phyloP scores from a whole-genome alignment of 1,140 invertebrate species.

The Chironomus tepperi region DNA sequence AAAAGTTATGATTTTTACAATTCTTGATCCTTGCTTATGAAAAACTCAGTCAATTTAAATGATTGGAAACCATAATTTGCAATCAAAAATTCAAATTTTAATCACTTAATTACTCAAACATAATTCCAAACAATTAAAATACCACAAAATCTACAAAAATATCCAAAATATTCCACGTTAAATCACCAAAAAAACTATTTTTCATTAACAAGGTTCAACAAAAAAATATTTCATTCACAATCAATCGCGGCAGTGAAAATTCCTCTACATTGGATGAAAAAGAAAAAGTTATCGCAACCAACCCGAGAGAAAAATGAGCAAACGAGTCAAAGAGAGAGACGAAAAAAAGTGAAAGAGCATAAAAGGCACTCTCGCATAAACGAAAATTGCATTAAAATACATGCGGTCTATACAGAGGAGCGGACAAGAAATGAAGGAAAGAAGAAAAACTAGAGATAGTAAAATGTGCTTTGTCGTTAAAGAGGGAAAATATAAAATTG shows the following conservation, averaged over 20 bases:
- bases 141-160: not conserved
- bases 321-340: constrained; percentile 15
- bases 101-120: too few species aligned
- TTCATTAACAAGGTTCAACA: not conserved
- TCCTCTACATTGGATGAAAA: not conserved
- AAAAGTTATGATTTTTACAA: too few species aligned
- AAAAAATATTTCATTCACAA: too few species aligned
- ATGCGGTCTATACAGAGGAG: not conserved
- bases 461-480: constrained; percentile 1
- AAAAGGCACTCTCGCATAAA: not conserved
- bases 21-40: too few species aligned
- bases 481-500: not conserved
- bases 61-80: too few species aligned
- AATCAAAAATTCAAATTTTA: too few species aligned
- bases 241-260: not conserved
- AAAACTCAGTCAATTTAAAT: too few species aligned
- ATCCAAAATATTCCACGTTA: not conserved
- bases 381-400: constrained; percentile 16
- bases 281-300: not conserved
- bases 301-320: not conserved
- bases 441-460: constrained; percentile 11
- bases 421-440: too few species aligned
- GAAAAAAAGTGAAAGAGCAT: not conserved
- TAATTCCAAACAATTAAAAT: not conserved
- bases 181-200: not conserved